Conservation (phyloP, 2,113 vertebrate genomes). For the Okapia johnstoni region DNA sequence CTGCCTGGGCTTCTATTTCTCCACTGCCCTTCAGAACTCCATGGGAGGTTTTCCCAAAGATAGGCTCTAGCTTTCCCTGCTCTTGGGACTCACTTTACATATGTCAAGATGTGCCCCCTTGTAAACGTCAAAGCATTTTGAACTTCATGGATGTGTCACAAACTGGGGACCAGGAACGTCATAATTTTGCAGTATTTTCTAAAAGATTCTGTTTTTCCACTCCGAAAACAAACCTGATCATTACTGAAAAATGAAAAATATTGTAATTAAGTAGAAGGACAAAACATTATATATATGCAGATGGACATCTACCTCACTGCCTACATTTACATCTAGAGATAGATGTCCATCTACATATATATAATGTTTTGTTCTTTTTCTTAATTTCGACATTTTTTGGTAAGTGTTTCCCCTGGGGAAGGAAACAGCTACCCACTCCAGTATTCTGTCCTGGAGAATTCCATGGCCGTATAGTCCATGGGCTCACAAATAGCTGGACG, state of each 20-base stretch:
- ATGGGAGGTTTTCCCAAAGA: neutral
- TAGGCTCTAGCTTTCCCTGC: neutral
- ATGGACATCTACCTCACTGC: too few relatives aligned
- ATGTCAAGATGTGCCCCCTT: neutral
- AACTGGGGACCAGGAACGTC: neutral
- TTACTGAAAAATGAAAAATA: neutral
- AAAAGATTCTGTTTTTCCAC: neutral
- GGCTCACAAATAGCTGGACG: neutral
- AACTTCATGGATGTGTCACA: neutral
- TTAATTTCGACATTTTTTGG: neutral
- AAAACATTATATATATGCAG: neutral
- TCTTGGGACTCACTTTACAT: neutral
- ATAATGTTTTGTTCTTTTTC: neutral
- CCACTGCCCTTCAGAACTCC: neutral
- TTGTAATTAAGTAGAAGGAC: neutral
- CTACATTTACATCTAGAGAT: neutral
- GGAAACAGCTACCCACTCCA: neutral
- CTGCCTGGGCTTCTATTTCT: neutral
- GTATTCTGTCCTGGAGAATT: neutral
- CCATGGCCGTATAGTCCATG: neutral
- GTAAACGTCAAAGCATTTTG: neutral
- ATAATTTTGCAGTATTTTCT: neutral
- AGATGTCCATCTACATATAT: neutral
- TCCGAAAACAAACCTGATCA: neutral
- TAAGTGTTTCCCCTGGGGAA: neutral